phyloP scores from a whole-genome alignment of 1,140 invertebrate genomes.

The Patella vulgata region DNA sequence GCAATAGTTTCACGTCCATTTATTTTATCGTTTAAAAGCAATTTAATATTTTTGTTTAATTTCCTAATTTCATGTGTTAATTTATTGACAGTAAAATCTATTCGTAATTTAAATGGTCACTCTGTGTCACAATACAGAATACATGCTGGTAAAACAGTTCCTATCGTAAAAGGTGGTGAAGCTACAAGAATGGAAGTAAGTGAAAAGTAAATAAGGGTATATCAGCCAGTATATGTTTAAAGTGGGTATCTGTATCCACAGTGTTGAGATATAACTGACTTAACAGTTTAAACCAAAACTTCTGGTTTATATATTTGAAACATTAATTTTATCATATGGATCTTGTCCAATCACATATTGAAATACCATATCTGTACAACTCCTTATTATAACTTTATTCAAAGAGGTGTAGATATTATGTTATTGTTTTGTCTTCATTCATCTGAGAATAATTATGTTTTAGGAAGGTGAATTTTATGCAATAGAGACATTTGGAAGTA shows the following conservation, averaged over 20 bases:
- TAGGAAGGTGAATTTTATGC: slow-evolving; percentile 98
- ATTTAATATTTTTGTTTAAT: too few relatives aligned
- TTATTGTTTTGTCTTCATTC: slow-evolving; percentile 1
- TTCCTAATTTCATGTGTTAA: too few relatives aligned
- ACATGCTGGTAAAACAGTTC: slow-evolving; percentile 99
- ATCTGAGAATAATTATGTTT: slow-evolving; percentile 12
- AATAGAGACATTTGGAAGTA: slow-evolving; percentile 99
- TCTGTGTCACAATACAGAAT: slow-evolving; percentile 97
- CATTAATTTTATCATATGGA: neutral
- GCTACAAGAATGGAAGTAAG: slow-evolving; percentile 91
- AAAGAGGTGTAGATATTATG: neutral
- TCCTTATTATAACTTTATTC: neutral
- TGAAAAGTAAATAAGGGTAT: neutral
- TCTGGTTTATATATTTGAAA: too few relatives aligned
- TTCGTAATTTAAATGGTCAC: slow-evolving; percentile 98
- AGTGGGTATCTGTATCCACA: neutral
- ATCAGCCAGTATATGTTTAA: too few relatives aligned
- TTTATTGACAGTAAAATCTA: slow-evolving; percentile 84
- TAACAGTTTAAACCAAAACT: neutral
- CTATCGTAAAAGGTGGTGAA: slow-evolving; percentile 99
- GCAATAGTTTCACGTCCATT: too few relatives aligned
- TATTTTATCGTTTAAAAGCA: too few relatives aligned
- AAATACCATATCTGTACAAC: neutral
- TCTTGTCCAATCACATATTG: too few relatives aligned
- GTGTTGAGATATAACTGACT: neutral